Conservation (phyloP, 92 coral and sea anemone species). For the Micromussa lordhowensis region DNA sequence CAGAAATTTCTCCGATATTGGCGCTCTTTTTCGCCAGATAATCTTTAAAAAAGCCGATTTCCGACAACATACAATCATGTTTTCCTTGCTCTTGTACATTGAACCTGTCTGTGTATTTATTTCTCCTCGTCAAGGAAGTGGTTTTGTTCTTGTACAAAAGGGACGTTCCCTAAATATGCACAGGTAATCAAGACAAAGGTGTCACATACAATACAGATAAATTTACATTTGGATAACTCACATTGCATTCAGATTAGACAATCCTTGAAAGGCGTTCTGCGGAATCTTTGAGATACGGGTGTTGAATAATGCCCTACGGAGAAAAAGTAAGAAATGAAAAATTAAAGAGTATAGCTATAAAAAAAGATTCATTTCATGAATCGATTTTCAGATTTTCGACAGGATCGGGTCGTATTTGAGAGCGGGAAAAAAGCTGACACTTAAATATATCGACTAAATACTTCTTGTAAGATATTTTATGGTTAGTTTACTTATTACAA, state of each 20-base stretch:
- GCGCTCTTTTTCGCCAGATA: constrained; percentile 9
- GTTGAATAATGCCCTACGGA: constrained; percentile 22
- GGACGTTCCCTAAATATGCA: constrained; percentile 2
- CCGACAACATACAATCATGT: constrained; percentile 32
- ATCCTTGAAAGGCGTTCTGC: constrained; percentile 64
- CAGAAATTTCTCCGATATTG: neutral
- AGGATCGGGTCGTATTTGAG: neutral
- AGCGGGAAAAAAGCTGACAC: neutral
- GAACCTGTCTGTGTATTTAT: neutral
- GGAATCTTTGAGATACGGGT: constrained; percentile 51
- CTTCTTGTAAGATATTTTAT: constrained; percentile 5
- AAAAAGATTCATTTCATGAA: neutral
- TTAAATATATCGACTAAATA: neutral
- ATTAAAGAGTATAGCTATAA: neutral
- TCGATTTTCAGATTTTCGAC: neutral
- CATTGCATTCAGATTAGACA: constrained; percentile 53
- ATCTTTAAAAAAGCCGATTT: constrained; percentile 20
- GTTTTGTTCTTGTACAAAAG: constrained; percentile 33
- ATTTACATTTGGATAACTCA: constrained; percentile 50
- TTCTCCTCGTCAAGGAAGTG: constrained; percentile 11
- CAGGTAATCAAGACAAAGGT: neutral
- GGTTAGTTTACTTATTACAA: constrained; percentile 8
- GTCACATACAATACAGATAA: constrained; percentile 12
- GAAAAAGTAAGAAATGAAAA: neutral
- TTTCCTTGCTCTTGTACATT: constrained; percentile 25